These are phyloP conservation scores for Betta splendens DNA, from an alignment of 2,797 vertebrate genomes.

Conservation along the genomic window DNA sequence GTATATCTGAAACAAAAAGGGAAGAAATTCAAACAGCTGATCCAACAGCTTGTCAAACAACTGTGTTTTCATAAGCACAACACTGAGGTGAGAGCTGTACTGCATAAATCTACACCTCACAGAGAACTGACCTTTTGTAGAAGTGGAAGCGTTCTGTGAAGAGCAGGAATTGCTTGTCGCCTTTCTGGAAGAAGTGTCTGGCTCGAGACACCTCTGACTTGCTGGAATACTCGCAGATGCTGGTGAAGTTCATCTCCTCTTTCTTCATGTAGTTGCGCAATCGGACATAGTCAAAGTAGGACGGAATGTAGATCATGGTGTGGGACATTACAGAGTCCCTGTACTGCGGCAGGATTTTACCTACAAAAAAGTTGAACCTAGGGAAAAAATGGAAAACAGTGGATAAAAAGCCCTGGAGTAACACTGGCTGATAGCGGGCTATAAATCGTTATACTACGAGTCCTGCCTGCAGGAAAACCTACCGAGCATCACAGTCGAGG, in stretches of 20 bases:
- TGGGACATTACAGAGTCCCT: conserved; percentile 95
- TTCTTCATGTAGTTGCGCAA: conserved; percentile 95
- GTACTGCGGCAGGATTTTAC: conserved; percentile 94
- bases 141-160: conserved; percentile 98
- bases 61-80: background rate
- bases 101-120: no score
- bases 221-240: conserved; percentile 91
- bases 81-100: background rate
- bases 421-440: no score
- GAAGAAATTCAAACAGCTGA: background rate
- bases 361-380: conserved; percentile 92
- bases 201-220: conserved; percentile 86
- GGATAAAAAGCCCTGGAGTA: no score
- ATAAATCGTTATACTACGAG: no score
- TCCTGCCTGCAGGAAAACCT: no score
- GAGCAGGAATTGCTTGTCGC: conserved; percentile 90
- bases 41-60: background rate
- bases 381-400: conserved; percentile 21
- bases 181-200: conserved; percentile 89
- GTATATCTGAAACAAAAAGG: conserved; percentile 79
- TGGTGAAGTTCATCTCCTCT: conserved; percentile 88
- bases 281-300: conserved; percentile 95
- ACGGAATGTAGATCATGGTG: conserved; percentile 92
- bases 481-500: conserved; percentile 89
- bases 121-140: conserved; percentile 89